Base-by-base conservation (phyloP, 2,113 vertebrate species). In the Ibidorhyncha struthersii region DNA sequence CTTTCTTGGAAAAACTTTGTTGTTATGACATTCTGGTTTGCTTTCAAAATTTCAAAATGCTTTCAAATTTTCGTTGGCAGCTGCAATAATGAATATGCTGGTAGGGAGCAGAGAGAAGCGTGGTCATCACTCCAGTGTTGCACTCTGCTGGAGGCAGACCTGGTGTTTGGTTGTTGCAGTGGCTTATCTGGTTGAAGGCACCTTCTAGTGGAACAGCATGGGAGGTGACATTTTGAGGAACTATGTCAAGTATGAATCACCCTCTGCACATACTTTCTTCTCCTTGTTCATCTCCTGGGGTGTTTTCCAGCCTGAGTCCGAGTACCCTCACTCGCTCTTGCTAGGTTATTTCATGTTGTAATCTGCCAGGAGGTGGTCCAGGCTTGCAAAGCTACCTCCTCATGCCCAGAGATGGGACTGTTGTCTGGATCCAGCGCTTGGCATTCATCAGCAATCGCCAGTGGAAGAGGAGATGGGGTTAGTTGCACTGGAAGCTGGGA, bases 91-190 rank as follows among this genome's bases (percentile, higher is more conserved):
- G 13, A 55, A 67, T 41, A 8, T 40, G 32, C 43, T 90, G 34
- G 36, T 83, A 34, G 40, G 25, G 43, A 65, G 58, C 53, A 77
- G 62, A 83, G 49, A n/a, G 45, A 25, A 77, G 43, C 2, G 0
- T 72, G 23, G 50, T 73, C 6, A 5, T 29, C 2, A 2, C 27
- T 89, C 16, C 1, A 3, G 7, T 52, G 10, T 69, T 61, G 53
- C 20, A 17, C 13, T 81, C 47, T n/a, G 29, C 40, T 84, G 72
- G 22, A 29, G 59, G 25, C 27, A 79, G 63, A 63, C 16, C 0
- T 0, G n/a, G 32, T 43, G 59, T 23, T 71, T 0, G 0, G 14
- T 52, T 80, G 15, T 67, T 66, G 36, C 26, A 47, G 29, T 50
- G 74, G 34, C 45, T 82, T 79, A 21, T 45, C 69, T 63, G 62